Evolutionary conservation across 2,888 invertebrate species (phyloP).

Genomic region (Nephrotoma appendiculata): DNA sequence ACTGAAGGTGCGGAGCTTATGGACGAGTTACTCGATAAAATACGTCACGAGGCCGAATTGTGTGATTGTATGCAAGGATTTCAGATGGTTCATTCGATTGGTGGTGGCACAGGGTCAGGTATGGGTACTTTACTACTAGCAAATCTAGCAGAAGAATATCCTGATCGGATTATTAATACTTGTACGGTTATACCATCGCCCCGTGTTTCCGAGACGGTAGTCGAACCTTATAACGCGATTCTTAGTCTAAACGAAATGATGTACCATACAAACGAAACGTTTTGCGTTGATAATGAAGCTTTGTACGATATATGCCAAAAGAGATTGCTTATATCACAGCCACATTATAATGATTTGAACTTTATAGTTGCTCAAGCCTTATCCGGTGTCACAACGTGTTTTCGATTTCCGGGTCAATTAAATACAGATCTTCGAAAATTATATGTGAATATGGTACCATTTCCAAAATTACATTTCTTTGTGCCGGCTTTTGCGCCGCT

Average conservation of each 20-base stretch:
- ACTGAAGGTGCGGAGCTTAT: conserved; percentile 26
- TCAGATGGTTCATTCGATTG: background rate
- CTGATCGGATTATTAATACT: conserved; percentile 56
- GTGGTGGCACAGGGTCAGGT: background rate
- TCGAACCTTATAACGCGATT: conserved; percentile 27
- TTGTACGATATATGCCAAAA: conserved; percentile 18
- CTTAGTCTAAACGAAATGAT: conserved; percentile 22
- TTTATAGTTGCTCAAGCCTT: conserved; percentile 30
- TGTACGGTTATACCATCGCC: conserved; percentile 42
- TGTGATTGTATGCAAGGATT: conserved; percentile 20
- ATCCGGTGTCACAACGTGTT: background rate
- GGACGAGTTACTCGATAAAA: conserved; percentile 22
- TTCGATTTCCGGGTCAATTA: conserved; percentile 32
- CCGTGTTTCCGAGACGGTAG: conserved; percentile 23
- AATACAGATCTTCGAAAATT: background rate
- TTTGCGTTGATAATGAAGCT: conserved; percentile 24
- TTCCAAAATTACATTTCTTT: background rate
- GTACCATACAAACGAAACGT: conserved; percentile 22
- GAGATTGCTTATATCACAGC: conserved; percentile 15
- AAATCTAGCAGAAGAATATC: conserved; percentile 60
- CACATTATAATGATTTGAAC: conserved; percentile 19
- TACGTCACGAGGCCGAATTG: conserved; percentile 23
- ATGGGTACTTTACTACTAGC: conserved; percentile 28
- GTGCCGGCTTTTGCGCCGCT: background rate
- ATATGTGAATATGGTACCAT: background rate